Conservation (phyloP, 2,797 vertebrate genomes). For the Apogon hyalosoma region DNA sequence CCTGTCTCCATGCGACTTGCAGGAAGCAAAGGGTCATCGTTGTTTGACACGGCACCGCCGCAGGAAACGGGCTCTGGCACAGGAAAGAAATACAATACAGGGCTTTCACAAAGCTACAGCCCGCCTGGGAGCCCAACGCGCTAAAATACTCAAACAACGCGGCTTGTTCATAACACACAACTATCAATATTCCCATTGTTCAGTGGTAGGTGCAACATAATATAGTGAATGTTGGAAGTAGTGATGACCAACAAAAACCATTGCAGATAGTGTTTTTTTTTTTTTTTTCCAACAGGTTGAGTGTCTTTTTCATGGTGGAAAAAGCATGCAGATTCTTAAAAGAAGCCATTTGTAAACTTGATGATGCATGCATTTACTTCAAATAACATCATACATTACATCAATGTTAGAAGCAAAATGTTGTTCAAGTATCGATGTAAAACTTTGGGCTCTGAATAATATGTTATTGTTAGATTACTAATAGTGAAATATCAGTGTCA, state of each 20-base stretch:
- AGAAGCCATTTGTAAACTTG: too few relatives aligned
- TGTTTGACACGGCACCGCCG: constrained; percentile 85
- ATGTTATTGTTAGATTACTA: too few relatives aligned
- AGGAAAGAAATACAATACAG: constrained; percentile 95
- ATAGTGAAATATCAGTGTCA: too few relatives aligned
- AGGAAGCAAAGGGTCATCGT: constrained; percentile 91
- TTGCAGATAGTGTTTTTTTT: constrained; percentile 19
- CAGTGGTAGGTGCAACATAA: constrained; percentile 51
- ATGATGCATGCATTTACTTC: too few relatives aligned
- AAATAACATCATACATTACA: too few relatives aligned
- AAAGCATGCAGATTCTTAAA: neutral
- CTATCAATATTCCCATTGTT: constrained; percentile 79
- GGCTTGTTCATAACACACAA: constrained; percentile 66
- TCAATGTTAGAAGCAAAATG: too few relatives aligned
- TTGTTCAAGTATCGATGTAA: too few relatives aligned
- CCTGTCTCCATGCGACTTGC: constrained; percentile 86
- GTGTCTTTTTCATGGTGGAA: constrained; percentile 14
- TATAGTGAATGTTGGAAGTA: constrained; percentile 69
- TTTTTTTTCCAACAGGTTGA: constrained; percentile 25
- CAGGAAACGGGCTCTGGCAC: constrained; percentile 91
- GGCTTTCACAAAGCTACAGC: constrained; percentile 78
- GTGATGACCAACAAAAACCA: constrained; percentile 36
- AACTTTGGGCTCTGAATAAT: too few relatives aligned
- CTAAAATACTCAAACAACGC: constrained; percentile 81
- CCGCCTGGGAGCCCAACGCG: constrained; percentile 69